These are phyloP conservation scores for Mystacornis crossleyi DNA, from an alignment of 2,113 vertebrate genomes.

Conservation along the genomic window DNA sequence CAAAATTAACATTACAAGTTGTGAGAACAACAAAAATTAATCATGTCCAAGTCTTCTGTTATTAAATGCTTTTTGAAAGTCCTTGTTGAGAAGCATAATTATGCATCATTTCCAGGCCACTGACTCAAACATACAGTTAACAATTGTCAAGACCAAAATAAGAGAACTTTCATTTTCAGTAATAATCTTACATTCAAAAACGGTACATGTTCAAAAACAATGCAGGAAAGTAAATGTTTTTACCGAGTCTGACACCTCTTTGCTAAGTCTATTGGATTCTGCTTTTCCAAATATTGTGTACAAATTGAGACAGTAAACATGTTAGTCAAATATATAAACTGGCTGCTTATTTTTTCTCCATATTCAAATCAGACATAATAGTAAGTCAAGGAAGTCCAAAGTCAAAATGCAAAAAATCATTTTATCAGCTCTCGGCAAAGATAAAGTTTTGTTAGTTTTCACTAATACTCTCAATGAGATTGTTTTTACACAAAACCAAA, in stretches of 20 bases:
- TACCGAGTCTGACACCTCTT: background rate
- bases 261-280: background rate
- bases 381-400: background rate
- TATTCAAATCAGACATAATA: background rate
- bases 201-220: background rate
- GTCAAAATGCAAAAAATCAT: background rate
- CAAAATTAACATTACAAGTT: constrained; percentile 39
- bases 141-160: background rate
- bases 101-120: background rate
- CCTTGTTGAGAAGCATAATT: background rate
- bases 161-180: background rate
- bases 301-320: background rate
- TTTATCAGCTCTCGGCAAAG: background rate
- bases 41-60: background rate
- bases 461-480: background rate
- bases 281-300: background rate
- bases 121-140: background rate
- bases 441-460: background rate
- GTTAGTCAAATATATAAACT: background rate
- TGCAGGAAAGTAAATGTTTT: background rate
- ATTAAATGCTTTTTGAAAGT: background rate
- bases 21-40: constrained; percentile 25
- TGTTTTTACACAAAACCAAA: background rate
- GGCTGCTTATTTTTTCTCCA: background rate
- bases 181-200: background rate